phyloP scores from a whole-genome alignment of 2,888 invertebrate genomes.

The Nomada flava region DNA sequence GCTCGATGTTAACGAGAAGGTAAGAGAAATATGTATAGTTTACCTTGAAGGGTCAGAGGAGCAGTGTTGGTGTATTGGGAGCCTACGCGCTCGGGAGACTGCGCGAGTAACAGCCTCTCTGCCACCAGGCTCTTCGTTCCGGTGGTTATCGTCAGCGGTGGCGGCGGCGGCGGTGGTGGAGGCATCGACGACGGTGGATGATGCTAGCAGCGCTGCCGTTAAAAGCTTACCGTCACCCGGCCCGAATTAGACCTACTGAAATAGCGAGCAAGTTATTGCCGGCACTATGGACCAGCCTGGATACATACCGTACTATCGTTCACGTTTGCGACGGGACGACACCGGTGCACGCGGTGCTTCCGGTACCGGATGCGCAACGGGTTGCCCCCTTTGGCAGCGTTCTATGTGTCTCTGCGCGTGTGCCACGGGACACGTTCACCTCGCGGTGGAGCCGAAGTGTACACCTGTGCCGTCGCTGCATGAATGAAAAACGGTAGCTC shows the following conservation, averaged over 20 bases:
- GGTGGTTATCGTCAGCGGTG: slow-evolving; percentile 64
- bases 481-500: slow-evolving; percentile 33
- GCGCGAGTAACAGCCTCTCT: slow-evolving; percentile 71
- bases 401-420: not conserved
- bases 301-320: slow-evolving; percentile 58
- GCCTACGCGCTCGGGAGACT: slow-evolving; percentile 80
- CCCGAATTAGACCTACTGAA: slow-evolving; percentile 82
- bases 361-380: slow-evolving; percentile 55
- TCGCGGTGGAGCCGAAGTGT: not conserved
- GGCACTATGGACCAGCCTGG: slow-evolving; percentile 62
- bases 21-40: slow-evolving; percentile 17
- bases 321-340: slow-evolving; percentile 36
- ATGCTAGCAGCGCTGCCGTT: slow-evolving; percentile 71
- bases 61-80: slow-evolving; percentile 75
- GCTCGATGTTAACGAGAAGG: not conserved
- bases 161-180: slow-evolving; percentile 56
- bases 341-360: slow-evolving; percentile 50
- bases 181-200: slow-evolving; percentile 56
- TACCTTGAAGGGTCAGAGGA: slow-evolving; percentile 80
- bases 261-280: slow-evolving; percentile 76
- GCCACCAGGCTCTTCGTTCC: slow-evolving; percentile 65
- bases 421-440: not conserved
- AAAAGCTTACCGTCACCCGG: slow-evolving; percentile 82
- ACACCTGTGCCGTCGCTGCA: slow-evolving; percentile 9
- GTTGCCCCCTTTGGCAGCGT: slow-evolving; percentile 29